Conservation (phyloP, 2,113 vertebrate genomes). For the Otis tarda region DNA sequence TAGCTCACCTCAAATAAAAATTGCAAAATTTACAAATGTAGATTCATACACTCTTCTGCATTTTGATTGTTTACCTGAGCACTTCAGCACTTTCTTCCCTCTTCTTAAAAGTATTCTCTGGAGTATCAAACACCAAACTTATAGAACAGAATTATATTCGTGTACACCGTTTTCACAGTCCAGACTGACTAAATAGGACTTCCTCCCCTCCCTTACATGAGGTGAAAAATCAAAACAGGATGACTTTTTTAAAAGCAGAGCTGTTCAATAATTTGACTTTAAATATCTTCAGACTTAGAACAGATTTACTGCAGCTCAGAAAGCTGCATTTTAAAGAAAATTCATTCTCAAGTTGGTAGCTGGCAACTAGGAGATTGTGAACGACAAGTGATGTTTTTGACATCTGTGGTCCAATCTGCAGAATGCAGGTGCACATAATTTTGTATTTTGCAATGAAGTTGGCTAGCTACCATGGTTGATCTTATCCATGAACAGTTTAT, state of each 20-base stretch:
- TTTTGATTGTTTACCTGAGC: background rate
- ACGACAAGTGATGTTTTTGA: background rate
- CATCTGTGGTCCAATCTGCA: background rate
- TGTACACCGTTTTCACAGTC: background rate
- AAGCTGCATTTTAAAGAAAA: constrained; percentile 13
- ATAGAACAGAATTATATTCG: background rate
- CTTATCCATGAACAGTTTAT: constrained; percentile 26
- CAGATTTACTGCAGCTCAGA: background rate
- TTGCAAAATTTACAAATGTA: background rate
- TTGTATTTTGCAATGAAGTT: constrained; percentile 23
- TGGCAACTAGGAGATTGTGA: background rate
- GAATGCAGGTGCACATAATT: constrained; percentile 34
- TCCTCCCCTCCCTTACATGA: background rate
- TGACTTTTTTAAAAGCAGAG: background rate
- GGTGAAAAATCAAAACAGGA: background rate
- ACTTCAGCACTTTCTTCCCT: background rate
- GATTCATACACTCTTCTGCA: background rate
- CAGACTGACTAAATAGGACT: background rate
- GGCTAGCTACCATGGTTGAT: background rate
- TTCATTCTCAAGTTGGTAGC: background rate
- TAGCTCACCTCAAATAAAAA: background rate
- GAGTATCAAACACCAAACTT: background rate
- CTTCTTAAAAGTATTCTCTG: background rate
- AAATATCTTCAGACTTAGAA: background rate
- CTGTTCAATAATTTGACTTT: background rate